Conservation (phyloP, 2,888 invertebrate species). For the Drosophila pegasa region DNA sequence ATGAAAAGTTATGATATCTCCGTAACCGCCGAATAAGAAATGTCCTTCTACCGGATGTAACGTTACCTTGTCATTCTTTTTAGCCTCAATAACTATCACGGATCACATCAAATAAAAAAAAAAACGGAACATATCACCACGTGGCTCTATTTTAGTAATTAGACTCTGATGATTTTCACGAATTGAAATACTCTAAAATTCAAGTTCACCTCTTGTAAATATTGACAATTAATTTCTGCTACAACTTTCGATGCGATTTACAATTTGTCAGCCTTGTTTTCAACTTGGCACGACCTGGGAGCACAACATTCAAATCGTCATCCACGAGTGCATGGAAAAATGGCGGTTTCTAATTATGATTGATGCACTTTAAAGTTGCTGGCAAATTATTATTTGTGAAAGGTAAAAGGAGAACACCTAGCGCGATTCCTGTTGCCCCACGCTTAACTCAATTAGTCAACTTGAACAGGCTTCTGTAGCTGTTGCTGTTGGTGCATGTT, state of each 20-base stretch:
- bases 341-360: conserved; percentile 74
- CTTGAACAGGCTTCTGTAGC: conserved; percentile 55
- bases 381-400: conserved; percentile 75
- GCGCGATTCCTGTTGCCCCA: conserved; percentile 31
- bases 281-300: background rate
- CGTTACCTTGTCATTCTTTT: too few species aligned
- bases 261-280: conserved; percentile 25
- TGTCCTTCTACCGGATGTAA: too few species aligned
- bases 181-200: too few species aligned
- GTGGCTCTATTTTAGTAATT: too few species aligned
- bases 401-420: conserved; percentile 34
- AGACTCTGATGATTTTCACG: too few species aligned
- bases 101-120: too few species aligned
- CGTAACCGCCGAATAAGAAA: too few species aligned
- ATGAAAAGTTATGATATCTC: too few species aligned
- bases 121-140: too few species aligned
- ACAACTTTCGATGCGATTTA: conserved; percentile 19
- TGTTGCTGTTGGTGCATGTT: conserved; percentile 6
- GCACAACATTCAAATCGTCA: conserved; percentile 14
- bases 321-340: conserved; percentile 36
- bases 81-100: too few species aligned
- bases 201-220: background rate
- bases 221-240: background rate
- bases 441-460: conserved; percentile 76
- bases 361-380: conserved; percentile 79